A percentile compares a stretch with the other conserved stretches of the same genome.
Conservation (phyloP, 2,113 vertebrate genomes). For the Pantherophis guttatus region DNA sequence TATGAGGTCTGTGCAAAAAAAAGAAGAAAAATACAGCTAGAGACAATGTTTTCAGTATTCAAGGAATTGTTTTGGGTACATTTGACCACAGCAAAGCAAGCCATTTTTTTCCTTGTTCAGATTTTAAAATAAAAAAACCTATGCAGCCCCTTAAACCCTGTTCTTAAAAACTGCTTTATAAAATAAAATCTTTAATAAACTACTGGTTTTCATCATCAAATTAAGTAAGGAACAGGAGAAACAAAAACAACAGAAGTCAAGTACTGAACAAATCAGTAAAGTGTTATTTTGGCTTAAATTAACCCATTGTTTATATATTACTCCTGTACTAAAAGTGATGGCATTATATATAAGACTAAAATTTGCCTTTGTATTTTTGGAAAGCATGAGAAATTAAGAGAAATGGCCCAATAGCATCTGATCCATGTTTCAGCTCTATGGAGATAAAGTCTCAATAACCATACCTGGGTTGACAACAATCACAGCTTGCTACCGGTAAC, state of each 20-base stretch:
- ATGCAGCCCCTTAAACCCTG: not conserved
- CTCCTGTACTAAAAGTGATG: conserved; percentile 39
- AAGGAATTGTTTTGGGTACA: not conserved
- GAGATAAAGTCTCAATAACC: conserved; percentile 40
- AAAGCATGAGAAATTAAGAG: conserved; percentile 57
- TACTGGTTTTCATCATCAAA: not conserved
- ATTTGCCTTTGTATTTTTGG: conserved; percentile 50
- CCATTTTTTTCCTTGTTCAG: not conserved
- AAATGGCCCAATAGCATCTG: conserved; percentile 36
- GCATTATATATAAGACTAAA: conserved; percentile 30
- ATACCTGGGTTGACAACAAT: conserved; percentile 34
- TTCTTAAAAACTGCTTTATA: not conserved
- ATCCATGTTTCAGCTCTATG: conserved; percentile 36
- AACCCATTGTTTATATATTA: conserved; percentile 10
- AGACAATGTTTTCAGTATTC: not conserved
- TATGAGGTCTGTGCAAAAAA: not conserved
- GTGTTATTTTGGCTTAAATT: conserved; percentile 1
- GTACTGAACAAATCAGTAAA: rapidly evolving
- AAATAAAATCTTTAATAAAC: not conserved
- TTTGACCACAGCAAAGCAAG: not conserved
- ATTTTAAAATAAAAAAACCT: not conserved
- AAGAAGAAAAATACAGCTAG: not conserved
- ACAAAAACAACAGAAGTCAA: not conserved
- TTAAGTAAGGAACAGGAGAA: not conserved
- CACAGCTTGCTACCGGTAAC: conserved; percentile 12